phyloP scores from a whole-genome alignment of 2,888 invertebrate species.

The Brachycybe producta region DNA sequence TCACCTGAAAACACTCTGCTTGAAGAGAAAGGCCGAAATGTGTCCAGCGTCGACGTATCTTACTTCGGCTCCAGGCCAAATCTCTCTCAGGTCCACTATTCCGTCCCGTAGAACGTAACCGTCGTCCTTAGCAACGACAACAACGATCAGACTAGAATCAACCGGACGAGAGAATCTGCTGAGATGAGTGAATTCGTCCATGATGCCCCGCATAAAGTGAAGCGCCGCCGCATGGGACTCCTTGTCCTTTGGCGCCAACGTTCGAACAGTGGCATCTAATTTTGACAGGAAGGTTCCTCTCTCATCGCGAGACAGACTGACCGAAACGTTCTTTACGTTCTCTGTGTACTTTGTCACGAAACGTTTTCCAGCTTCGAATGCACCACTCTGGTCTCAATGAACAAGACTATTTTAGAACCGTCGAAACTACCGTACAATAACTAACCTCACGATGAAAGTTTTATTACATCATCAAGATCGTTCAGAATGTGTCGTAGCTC shows the following conservation, averaged over 20 bases:
- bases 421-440: not conserved
- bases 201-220: constrained; percentile 91
- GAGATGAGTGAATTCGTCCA: constrained; percentile 97
- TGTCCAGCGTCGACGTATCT: constrained; percentile 80
- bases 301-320: too few relatives aligned
- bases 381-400: constrained; percentile 31
- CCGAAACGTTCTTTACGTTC: too few relatives aligned
- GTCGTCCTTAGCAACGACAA: constrained; percentile 68
- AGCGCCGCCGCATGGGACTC: constrained; percentile 48
- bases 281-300: not conserved
- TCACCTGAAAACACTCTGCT: constrained; percentile 77
- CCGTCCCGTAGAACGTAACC: constrained; percentile 71
- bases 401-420: constrained; percentile 15
- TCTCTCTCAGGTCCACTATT: constrained; percentile 63
- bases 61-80: constrained; percentile 88
- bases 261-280: not conserved
- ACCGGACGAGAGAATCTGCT: constrained; percentile 73
- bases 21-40: constrained; percentile 72
- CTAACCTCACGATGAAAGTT: not conserved
- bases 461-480: not conserved
- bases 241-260: constrained; percentile 8
- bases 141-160: constrained; percentile 79
- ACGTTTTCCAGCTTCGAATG: constrained; percentile 49
- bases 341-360: constrained; percentile 53
- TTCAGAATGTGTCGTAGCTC: constrained; percentile 77